phyloP scores from a whole-genome alignment of 1,140 invertebrate genomes.

The Battus philenor region DNA sequence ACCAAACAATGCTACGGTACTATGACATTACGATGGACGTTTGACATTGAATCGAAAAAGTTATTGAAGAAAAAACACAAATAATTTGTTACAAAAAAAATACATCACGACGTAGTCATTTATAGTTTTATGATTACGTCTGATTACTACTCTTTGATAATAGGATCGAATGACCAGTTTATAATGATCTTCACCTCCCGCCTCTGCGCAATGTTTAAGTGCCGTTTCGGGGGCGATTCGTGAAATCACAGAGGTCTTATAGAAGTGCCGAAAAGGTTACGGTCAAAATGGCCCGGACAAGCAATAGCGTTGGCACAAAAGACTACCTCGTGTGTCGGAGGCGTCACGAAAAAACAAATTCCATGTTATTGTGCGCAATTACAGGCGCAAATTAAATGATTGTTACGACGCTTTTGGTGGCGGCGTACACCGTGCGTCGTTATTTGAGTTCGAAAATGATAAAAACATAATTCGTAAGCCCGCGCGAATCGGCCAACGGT shows the following conservation, averaged over 20 bases:
- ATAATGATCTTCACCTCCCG: constrained; percentile 26
- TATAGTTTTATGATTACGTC: constrained; percentile 53
- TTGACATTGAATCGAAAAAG: constrained; percentile 51
- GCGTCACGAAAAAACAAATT: constrained; percentile 50
- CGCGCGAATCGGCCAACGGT: no score
- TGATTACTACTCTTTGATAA: constrained; percentile 66
- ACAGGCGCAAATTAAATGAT: constrained; percentile 62
- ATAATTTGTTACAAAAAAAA: constrained; percentile 50
- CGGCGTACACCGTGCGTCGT: constrained; percentile 33
- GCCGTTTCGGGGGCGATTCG: constrained; percentile 18
- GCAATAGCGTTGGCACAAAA: constrained; percentile 63
- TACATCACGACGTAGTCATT: constrained; percentile 42
- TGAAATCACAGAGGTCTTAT: background rate
- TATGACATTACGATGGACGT: constrained; percentile 58
- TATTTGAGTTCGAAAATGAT: background rate
- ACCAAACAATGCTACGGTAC: no score
- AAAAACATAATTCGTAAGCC: no score
- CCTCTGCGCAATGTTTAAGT: background rate
- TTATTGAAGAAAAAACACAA: constrained; percentile 35
- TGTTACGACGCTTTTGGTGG: constrained; percentile 47
- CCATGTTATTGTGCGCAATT: constrained; percentile 60
- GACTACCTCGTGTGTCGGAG: constrained; percentile 66
- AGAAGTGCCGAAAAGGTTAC: constrained; percentile 43
- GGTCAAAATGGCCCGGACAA: constrained; percentile 53
- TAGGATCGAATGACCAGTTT: constrained; percentile 31